These are phyloP conservation scores for Homalodisca vitripennis DNA, from an alignment of 1,140 invertebrate genomes.

Conservation along the genomic window DNA sequence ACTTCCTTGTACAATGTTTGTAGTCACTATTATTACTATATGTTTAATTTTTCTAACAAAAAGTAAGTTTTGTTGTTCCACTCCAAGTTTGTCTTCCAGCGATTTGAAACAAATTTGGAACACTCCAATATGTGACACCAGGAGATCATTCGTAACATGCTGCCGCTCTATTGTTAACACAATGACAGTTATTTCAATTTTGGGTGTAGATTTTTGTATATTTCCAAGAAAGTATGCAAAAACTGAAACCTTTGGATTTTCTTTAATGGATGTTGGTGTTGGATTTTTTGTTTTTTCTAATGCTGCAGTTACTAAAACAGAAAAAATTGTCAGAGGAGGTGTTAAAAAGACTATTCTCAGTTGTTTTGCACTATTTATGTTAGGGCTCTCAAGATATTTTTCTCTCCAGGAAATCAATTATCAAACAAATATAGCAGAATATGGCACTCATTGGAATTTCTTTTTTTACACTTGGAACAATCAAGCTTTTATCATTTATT, in stretches of 20 bases:
- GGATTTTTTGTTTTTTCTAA: constrained; percentile 86
- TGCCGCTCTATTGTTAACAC: constrained; percentile 69
- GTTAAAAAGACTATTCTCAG: constrained; percentile 40
- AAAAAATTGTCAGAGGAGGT: not conserved
- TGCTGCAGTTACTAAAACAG: constrained; percentile 47
- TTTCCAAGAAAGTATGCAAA: constrained; percentile 87
- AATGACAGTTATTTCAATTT: constrained; percentile 76
- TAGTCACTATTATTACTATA: constrained; percentile 6
- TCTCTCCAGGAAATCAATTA: constrained; percentile 70
- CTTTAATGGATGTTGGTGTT: constrained; percentile 94
- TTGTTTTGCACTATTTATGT: constrained; percentile 56
- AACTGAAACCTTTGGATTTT: constrained; percentile 81
- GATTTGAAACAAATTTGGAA: constrained; percentile 7
- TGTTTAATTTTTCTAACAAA: constrained; percentile 2
- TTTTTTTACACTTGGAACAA: constrained; percentile 86
- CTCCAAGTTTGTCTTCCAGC: constrained; percentile 1
- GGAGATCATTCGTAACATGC: constrained; percentile 61
- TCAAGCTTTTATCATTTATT: constrained; percentile 69
- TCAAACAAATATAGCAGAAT: constrained; percentile 85
- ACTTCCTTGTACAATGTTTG: not conserved
- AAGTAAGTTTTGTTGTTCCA: not conserved
- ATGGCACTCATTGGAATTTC: constrained; percentile 97
- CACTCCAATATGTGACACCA: constrained; percentile 42
- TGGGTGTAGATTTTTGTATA: constrained; percentile 88
- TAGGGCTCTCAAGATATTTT: constrained; percentile 70